Evolutionary conservation across 2,797 vertebrate genomes (phyloP), one percentile per base, ranked within the genome.

Genomic region (Danio tinwini): DNA sequence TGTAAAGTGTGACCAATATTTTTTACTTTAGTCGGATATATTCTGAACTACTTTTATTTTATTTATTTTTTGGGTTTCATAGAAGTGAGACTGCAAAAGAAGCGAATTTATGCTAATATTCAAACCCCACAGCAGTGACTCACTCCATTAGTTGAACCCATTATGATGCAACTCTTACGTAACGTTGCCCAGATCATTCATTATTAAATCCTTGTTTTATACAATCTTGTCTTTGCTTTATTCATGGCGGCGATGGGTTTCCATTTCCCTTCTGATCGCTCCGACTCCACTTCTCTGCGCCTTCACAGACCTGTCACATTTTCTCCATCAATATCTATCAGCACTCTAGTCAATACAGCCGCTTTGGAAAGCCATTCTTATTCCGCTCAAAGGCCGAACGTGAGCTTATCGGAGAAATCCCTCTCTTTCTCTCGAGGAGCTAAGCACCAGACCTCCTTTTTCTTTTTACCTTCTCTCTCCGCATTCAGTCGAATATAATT

Each of bases 381-480:
- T 85, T 83, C 76, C 80, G 68, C 80, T 80, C 80, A 75, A 62
- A 74, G 40, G 71, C 79, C 39, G 81, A 80, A 71, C 37, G 37
- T 72, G 75, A 75, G 83, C 81, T 83, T 77, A 83, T 83, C 82
- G 80, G 77, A 82, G 78, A 81, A 70, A 65, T 74, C 58, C 74
- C 67, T 52, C 49, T 47, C 45, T 52, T 29, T 52, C 64, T 53
- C 77, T 83, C 64, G 29, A 19, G 45, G 59, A 77, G 67, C 72
- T 37, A 21, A 68, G 74, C 68, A 70, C 55, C 47, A 75, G 37
- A 6, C n/a, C 59, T 64, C 4, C 37, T 72, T 53, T 58, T 29
- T 47, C 16, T 71, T 50, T 42, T 61, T 52, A 52, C 19, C 37
- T 39, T 70, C 37, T 44, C 64, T 53, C 53, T 61, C 47, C n/a